phyloP scores from a whole-genome alignment of 2,888 invertebrate species.

The Nemotelus pantherinus region DNA sequence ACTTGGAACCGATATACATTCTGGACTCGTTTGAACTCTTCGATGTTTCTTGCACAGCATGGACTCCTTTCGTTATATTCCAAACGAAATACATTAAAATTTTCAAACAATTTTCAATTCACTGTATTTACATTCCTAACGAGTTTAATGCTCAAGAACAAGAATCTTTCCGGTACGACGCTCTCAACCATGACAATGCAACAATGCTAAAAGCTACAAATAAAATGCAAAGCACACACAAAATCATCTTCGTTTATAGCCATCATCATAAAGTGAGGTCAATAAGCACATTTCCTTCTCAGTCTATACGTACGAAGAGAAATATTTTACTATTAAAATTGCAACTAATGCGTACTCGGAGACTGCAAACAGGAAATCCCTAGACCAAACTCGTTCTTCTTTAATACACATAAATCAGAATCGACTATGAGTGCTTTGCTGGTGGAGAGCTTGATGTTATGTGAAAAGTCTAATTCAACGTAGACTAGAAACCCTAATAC shows the following conservation, averaged over 20 bases:
- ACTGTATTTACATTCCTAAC: too few relatives aligned
- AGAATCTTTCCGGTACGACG: not conserved
- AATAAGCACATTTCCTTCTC: not conserved
- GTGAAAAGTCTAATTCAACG: not conserved
- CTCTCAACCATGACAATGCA: not conserved
- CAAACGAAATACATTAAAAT: too few relatives aligned
- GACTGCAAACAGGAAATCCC: not conserved
- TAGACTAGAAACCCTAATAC: not conserved
- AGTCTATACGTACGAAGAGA: not conserved
- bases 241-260: not conserved
- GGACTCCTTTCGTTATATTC: too few relatives aligned
- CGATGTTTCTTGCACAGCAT: too few relatives aligned
- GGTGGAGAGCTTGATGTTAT: not conserved
- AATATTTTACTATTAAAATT: not conserved
- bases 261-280: not conserved
- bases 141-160: too few relatives aligned
- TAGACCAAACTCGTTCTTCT: not conserved
- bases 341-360: not conserved
- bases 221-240: too few relatives aligned
- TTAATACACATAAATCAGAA: not conserved
- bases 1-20: too few relatives aligned
- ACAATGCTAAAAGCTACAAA: too few relatives aligned
- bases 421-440: not conserved
- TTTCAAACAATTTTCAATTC: too few relatives aligned
- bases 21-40: too few relatives aligned